phyloP scores from a whole-genome alignment of 2,113 vertebrate genomes.

The Alligator sinensis region DNA sequence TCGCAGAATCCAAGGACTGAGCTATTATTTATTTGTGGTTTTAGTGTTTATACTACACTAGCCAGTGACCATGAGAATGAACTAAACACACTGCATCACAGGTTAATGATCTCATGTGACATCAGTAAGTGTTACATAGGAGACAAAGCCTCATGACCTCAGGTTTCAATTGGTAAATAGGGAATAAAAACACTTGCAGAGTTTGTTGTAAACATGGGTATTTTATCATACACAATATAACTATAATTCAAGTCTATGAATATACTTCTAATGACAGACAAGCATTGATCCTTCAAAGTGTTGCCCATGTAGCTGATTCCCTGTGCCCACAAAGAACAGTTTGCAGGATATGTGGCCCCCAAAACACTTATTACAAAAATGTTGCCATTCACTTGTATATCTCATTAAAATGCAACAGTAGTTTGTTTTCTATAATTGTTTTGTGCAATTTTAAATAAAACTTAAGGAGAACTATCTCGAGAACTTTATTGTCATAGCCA shows the following conservation, averaged over 20 bases:
- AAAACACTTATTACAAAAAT: neutral
- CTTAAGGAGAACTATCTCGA: neutral
- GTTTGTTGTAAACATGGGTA: neutral
- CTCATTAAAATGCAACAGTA: neutral
- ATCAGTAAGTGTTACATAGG: neutral
- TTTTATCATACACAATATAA: neutral
- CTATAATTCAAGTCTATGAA: neutral
- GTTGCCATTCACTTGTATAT: neutral
- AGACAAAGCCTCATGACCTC: neutral
- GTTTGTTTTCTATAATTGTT: neutral
- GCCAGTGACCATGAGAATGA: accelerated
- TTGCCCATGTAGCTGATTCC: neutral
- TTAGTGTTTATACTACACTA: neutral
- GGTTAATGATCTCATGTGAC: neutral
- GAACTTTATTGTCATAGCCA: neutral
- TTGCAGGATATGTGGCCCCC: neutral
- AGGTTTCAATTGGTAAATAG: neutral
- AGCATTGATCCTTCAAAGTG: neutral
- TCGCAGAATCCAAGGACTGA: neutral
- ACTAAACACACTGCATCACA: neutral
- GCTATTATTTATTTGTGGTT: accelerated
- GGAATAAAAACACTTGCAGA: neutral
- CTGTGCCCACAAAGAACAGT: neutral
- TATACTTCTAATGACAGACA: neutral
- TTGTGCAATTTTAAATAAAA: slow-evolving; percentile 2